phyloP scores from a whole-genome alignment of 2,888 invertebrate species.

The Teleiodes luculella region DNA sequence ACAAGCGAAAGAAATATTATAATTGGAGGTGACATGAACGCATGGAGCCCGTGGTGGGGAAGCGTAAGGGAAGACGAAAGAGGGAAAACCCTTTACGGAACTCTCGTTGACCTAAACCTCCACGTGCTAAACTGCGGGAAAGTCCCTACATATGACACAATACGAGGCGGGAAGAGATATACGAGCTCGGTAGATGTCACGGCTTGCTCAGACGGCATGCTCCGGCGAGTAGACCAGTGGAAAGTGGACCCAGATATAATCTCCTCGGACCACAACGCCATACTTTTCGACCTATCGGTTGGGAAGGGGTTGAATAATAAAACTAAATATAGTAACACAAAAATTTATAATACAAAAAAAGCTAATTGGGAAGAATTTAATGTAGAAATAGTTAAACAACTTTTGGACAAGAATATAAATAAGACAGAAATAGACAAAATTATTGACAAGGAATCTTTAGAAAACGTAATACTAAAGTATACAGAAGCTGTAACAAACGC shows the following conservation, averaged over 20 bases:
- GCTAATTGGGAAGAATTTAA: slow-evolving; percentile 18
- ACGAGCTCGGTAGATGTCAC: not conserved
- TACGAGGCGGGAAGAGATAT: not conserved
- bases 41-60: slow-evolving; percentile 22
- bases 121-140: slow-evolving; percentile 13
- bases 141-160: slow-evolving; percentile 17
- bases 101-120: slow-evolving; percentile 9
- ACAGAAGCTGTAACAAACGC: not conserved
- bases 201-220: slow-evolving; percentile 8
- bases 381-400: not conserved
- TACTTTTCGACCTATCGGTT: slow-evolving; percentile 9
- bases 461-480: not conserved
- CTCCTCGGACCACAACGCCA: slow-evolving; percentile 20
- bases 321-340: slow-evolving; percentile 14
- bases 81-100: slow-evolving; percentile 16
- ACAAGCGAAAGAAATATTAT: not conserved
- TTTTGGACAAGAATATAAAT: not conserved
- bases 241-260: slow-evolving; percentile 11
- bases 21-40: not conserved
- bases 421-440: not conserved
- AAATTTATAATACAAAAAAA: slow-evolving; percentile 17
- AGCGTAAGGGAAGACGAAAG: slow-evolving; percentile 17
- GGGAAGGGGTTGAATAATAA: slow-evolving; percentile 6
- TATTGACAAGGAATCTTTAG: not conserved
- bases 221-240: slow-evolving; percentile 14